Evolutionary conservation across 2,888 invertebrate genomes (phyloP).

Genomic region (Empis stercorea): DNA sequence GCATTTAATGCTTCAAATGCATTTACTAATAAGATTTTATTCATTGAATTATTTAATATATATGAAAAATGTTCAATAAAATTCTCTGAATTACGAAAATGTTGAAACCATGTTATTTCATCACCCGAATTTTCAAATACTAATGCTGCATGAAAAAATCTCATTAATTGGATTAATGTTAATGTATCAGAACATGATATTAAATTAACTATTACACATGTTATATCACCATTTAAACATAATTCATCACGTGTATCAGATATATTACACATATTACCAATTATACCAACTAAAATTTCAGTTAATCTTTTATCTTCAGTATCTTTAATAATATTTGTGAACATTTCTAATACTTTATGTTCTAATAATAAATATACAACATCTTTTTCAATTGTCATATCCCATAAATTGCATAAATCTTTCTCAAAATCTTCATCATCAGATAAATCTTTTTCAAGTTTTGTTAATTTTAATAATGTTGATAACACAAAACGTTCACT

Average conservation of each 20-base stretch:
- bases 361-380: constrained; percentile 56
- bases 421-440: constrained; percentile 49
- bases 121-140: constrained; percentile 37
- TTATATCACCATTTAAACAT: constrained; percentile 43
- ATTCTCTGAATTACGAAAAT: constrained; percentile 37
- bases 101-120: constrained; percentile 37
- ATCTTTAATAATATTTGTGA: constrained; percentile 42
- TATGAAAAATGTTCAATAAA: constrained; percentile 50
- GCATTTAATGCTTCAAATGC: constrained; percentile 48
- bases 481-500: constrained; percentile 62
- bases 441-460: constrained; percentile 41
- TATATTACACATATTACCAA: constrained; percentile 71
- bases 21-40: constrained; percentile 43
- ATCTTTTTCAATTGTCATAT: constrained; percentile 69
- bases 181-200: constrained; percentile 53
- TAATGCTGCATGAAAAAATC: constrained; percentile 47
- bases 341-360: constrained; percentile 48
- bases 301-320: constrained; percentile 50
- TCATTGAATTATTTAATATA: constrained; percentile 61
- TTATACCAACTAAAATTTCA: constrained; percentile 72
- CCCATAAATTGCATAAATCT: constrained; percentile 68
- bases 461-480: constrained; percentile 49
- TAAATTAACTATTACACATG: constrained; percentile 43
- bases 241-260: constrained; percentile 45
- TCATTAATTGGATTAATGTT: constrained; percentile 58